A percentile compares a stretch with the other conserved stretches of the same genome.
Conservation (phyloP, 2,113 vertebrate genomes). For the Coregonus clupeaformis region DNA sequence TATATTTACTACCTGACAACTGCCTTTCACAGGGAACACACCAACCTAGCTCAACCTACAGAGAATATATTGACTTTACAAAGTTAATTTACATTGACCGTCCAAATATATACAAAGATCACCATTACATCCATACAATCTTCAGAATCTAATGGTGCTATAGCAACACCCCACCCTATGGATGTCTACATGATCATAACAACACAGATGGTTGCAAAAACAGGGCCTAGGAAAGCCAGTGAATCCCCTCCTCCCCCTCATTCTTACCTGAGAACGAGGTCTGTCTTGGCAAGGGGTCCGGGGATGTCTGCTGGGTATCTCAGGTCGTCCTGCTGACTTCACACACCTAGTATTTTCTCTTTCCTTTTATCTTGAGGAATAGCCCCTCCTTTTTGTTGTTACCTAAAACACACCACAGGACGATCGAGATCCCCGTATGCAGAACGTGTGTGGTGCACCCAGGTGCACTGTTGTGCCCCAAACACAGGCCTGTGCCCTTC, state of each 20-base stretch:
- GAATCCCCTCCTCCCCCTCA: neutral
- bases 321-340: neutral
- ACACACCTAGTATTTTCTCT: slow-evolving; percentile 17
- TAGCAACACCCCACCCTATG: too few species aligned
- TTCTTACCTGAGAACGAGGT: slow-evolving; percentile 27
- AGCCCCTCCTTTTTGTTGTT: slow-evolving; percentile 47
- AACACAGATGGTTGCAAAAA: too few species aligned
- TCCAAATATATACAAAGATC: too few species aligned
- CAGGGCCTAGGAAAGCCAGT: too few species aligned
- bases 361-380: slow-evolving; percentile 42
- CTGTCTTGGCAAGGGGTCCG: slow-evolving; percentile 5
- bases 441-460: neutral
- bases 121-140: too few species aligned
- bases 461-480: neutral
- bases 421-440: slow-evolving; percentile 9
- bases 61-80: neutral
- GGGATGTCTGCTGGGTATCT: slow-evolving; percentile 8
- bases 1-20: too few species aligned
- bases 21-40: neutral
- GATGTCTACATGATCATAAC: too few species aligned
- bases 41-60: neutral
- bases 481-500: slow-evolving; percentile 2
- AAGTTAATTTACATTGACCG: too few species aligned
- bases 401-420: slow-evolving; percentile 28
- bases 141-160: too few species aligned